Conservation (phyloP, 2,888 invertebrate genomes). For the Pasiphila rectangulata region DNA sequence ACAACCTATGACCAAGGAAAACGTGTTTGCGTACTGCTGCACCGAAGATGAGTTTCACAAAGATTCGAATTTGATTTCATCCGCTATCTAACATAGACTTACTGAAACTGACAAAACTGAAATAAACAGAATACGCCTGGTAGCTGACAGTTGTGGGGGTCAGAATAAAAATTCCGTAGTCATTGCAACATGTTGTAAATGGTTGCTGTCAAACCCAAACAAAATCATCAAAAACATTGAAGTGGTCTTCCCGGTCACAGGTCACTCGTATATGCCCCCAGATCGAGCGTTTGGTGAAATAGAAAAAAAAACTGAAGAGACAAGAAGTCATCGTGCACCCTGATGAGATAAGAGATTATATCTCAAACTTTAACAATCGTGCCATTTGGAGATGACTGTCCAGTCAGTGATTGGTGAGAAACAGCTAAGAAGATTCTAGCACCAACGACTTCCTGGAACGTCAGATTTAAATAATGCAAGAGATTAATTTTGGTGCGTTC, state of each 20-base stretch:
- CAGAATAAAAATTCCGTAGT: conserved; percentile 37
- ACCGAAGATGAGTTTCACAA: conserved; percentile 32
- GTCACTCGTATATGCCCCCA: conserved; percentile 16
- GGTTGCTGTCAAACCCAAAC: conserved; percentile 24
- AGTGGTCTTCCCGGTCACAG: conserved; percentile 33
- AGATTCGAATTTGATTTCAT: neutral
- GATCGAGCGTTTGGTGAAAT: conserved; percentile 28
- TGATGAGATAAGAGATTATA: conserved; percentile 24
- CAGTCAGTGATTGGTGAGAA: conserved; percentile 23
- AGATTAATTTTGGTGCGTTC: conserved; percentile 25
- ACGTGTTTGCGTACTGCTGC: conserved; percentile 32
- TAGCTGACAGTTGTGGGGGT: conserved; percentile 36
- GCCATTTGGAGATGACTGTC: conserved; percentile 28
- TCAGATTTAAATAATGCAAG: conserved; percentile 30
- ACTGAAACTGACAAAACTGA: conserved; percentile 19
- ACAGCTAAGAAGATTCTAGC: conserved; percentile 21
- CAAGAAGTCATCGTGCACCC: conserved; percentile 26
- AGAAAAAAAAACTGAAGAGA: conserved; percentile 28
- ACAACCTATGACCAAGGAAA: conserved; percentile 30
- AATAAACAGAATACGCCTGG: conserved; percentile 26
- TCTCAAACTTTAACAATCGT: conserved; percentile 20
- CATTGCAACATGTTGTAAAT: conserved; percentile 30
- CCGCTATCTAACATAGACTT: neutral
- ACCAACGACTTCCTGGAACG: conserved; percentile 23
- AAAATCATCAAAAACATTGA: conserved; percentile 29